Evolutionary conservation across 2,888 invertebrate genomes (phyloP), one percentile per base, ranked within the genome.

Genomic region (Gnatocerus cornutus): DNA sequence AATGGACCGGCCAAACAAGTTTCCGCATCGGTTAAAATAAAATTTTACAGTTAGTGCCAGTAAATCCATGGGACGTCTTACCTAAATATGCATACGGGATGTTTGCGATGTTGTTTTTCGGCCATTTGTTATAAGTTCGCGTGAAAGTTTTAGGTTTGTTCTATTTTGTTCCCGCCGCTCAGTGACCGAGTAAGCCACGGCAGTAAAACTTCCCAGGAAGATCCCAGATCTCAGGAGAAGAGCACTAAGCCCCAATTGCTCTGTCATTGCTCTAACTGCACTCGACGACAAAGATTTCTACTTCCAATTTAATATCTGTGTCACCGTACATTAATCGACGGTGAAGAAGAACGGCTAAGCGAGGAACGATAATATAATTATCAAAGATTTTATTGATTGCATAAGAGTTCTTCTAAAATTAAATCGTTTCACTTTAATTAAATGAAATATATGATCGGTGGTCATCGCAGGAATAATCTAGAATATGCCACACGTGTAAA

Each of bases 181-280:
- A 46, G 59, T 71, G 71, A 65, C 68, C 71, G 71, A 61, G 55
- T 71, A 65, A 68, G 68, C 68, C 48, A 61, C 16, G 55, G 48
- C 55, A 33, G 71, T 71, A 71, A 68, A 71, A 71, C 71, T 70
- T 61, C 55, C 8, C 55, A 55, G 63, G 63, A 48, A 69, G 45
- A 64, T 69, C 64, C 50, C 14, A 43, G 56, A 45, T 63, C 39
- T 43, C 16, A 56, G 29, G 14, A 56, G 68, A 50, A 48, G 56
- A 29, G 33, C 41, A 69, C 48, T 68, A 48, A 63, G 63, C 63
- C 37, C 45, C 64, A 63, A 64, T 56, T 63, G 62, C 50, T 27
- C 62, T 27, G 48, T 39, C 39, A 53, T 62, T 68, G 62, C 43
- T 52, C 33, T 69, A 63, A 68, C 62, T 69, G 64, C 64, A 68